These are phyloP conservation scores for Triplophysa yarkandensis DNA, from an alignment of 2,797 vertebrate genomes.

Conservation along the genomic window DNA sequence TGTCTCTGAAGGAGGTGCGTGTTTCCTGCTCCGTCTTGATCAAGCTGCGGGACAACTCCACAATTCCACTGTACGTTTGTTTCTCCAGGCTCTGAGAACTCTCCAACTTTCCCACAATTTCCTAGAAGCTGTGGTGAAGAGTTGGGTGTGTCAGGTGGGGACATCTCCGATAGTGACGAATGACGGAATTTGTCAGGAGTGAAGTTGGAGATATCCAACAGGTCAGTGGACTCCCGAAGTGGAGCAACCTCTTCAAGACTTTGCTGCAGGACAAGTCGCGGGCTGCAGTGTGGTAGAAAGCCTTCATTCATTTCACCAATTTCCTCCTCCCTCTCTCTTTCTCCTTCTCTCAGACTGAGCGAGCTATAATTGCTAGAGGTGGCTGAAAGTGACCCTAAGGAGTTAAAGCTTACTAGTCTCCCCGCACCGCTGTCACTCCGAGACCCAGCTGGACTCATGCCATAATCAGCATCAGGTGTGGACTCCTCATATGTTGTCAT, in stretches of 20 bases:
- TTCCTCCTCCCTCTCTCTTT: slow-evolving; percentile 93
- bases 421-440: slow-evolving; percentile 76
- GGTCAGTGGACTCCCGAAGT: slow-evolving; percentile 95
- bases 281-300: slow-evolving; percentile 98
- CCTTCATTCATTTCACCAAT: slow-evolving; percentile 87
- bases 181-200: slow-evolving; percentile 99
- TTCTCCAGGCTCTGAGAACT: slow-evolving; percentile 85
- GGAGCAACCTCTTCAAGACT: slow-evolving; percentile 95
- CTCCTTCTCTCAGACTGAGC: slow-evolving; percentile 93
- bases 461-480: slow-evolving; percentile 60
- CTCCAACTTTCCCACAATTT: slow-evolving; percentile 80
- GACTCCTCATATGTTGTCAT: slow-evolving; percentile 76
- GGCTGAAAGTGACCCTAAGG: slow-evolving; percentile 92
- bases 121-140: slow-evolving; percentile 93
- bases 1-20: slow-evolving; percentile 92
- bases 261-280: slow-evolving; percentile 97
- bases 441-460: slow-evolving; percentile 77
- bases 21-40: slow-evolving; percentile 83
- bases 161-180: slow-evolving; percentile 95
- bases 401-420: slow-evolving; percentile 95
- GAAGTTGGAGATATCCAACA: slow-evolving; percentile 99
- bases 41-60: slow-evolving; percentile 61
- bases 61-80: slow-evolving; percentile 90
- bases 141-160: slow-evolving; percentile 95
- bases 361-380: slow-evolving; percentile 97